Conservation (phyloP, 1,140 invertebrate genomes). For the Neodiprion pinetum region DNA sequence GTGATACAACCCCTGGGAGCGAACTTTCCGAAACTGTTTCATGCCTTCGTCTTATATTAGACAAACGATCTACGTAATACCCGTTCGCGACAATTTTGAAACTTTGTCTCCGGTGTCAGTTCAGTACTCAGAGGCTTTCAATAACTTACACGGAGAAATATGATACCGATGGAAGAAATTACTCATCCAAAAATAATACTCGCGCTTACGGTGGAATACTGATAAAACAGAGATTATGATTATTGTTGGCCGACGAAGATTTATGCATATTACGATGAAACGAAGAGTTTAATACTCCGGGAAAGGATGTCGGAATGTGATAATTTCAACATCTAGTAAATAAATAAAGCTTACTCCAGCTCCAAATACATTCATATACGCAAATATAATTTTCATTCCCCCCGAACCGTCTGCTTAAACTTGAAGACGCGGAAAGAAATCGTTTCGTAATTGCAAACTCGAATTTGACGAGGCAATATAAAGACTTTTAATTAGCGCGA, state of each 20-base stretch:
- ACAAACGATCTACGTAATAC: background rate
- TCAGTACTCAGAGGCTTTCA: background rate
- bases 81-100: background rate
- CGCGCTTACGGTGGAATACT: too few relatives aligned
- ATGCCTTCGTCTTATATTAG: background rate
- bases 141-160: background rate
- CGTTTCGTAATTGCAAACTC: constrained; percentile 4
- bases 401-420: background rate
- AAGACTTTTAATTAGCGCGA: background rate
- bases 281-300: too few relatives aligned
- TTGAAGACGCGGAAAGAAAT: background rate
- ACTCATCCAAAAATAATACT: too few relatives aligned
- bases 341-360: too few relatives aligned
- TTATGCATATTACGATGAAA: too few relatives aligned
- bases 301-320: too few relatives aligned
- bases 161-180: too few relatives aligned
- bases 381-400: too few relatives aligned
- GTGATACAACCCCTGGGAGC: background rate
- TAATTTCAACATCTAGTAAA: too few relatives aligned
- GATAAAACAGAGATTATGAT: too few relatives aligned
- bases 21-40: background rate
- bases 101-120: background rate
- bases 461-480: constrained; percentile 7
- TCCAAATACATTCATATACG: too few relatives aligned
- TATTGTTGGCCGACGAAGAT: too few relatives aligned